These are phyloP conservation scores for Oeneis ivallda DNA, from an alignment of 2,888 invertebrate species.

Conservation along the genomic window DNA sequence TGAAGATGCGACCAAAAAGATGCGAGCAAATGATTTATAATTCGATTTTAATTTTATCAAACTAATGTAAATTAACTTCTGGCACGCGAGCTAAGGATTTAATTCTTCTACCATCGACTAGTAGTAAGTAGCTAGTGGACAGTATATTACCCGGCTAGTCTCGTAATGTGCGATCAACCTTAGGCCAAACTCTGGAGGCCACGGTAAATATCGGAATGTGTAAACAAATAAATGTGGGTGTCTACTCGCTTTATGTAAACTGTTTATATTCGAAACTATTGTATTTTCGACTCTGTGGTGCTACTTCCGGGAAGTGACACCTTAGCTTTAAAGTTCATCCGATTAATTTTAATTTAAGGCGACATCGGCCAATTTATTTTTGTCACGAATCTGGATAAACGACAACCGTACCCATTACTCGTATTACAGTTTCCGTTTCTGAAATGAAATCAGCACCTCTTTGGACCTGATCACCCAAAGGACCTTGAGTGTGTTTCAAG, in stretches of 20 bases:
- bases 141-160: too few species aligned
- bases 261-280: constrained; percentile 42
- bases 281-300: constrained; percentile 43
- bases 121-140: too few species aligned
- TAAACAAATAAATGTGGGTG: constrained; percentile 47
- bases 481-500: background rate
- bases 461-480: background rate
- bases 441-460: background rate
- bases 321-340: constrained; percentile 35
- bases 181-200: constrained; percentile 25
- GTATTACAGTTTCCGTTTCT: background rate
- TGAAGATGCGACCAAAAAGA: too few species aligned
- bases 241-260: background rate
- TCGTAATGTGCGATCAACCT: background rate
- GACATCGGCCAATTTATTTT: constrained; percentile 19
- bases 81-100: too few species aligned
- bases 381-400: constrained; percentile 12
- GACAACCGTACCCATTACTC: constrained; percentile 4
- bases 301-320: constrained; percentile 63
- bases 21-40: too few species aligned
- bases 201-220: constrained; percentile 46
- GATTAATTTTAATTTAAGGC: constrained; percentile 28
- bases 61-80: too few species aligned
- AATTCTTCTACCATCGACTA: too few species aligned
- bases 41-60: too few species aligned